Base-by-base conservation (phyloP, 2,113 vertebrate genomes). In the Hydrochoerus hydrochaeris region DNA sequence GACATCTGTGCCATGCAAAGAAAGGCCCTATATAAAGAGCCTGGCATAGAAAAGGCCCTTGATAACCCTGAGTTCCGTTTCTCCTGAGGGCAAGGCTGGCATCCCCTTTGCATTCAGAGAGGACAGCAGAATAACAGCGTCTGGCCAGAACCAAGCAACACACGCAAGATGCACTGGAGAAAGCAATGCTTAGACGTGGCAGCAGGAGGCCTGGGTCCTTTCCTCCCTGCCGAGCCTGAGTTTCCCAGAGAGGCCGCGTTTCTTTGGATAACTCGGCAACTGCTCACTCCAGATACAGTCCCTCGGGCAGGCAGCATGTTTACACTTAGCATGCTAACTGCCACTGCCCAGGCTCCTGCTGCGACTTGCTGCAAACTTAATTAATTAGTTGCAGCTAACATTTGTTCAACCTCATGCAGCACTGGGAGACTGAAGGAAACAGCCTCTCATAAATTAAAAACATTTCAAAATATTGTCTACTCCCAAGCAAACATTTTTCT, bases 311-410 rank as follows among this genome's bases (percentile, higher is more conserved):
- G 96, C 97, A 97, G 44, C 91, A 89, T 97, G 95, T 98, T 98
- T 96, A 98, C 95, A 98, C 90, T 97, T 93, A 97, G 97, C 98
- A 98, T 94, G 93, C 95, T 95, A 96, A 96, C 97, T 98, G 97
- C 85, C 97, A 95, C 97, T 97, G 98, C 94, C 95, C 97, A 98
- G 84, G 96, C 97, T 96, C 98, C 98, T 97, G 98, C 98, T 98
- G 98, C 96, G 97, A 95, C 96, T 98, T 97, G 95, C 98, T 95
- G 96, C 97, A 97, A 98, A 98, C 97, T 98, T 97, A 97, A 98
- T 98, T 98, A 97, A 98, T 98, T 98, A 97, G 95, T 97, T 97
- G 96, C 87, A 87, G 95, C 96, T 98, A 98, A 98, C 97, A 98
- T 97, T 98, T 98, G 98, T 96, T 96, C 95, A 97, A 93, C 95